Percentiles rank a stretch among this genome's conserved stretches.
Conservation (phyloP, 1,140 invertebrate genomes). For the Halesus radiatus region DNA sequence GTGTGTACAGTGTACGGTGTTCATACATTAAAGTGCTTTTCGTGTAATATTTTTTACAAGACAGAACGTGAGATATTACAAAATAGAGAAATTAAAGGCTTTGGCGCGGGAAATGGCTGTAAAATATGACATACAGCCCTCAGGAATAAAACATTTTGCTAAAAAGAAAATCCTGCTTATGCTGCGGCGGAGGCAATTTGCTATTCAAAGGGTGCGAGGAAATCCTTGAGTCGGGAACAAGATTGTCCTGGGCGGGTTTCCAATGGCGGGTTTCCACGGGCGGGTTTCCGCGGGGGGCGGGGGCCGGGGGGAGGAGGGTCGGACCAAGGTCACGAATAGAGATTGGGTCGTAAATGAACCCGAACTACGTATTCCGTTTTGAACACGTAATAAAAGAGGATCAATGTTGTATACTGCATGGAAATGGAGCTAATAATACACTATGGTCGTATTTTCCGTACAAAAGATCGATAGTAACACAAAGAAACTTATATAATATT, state of each 20-base stretch:
- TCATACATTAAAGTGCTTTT: no score
- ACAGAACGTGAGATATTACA: conserved; percentile 12
- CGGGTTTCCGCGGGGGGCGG: no score
- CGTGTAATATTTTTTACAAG: not conserved
- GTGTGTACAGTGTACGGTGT: no score
- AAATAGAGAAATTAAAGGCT: conserved; percentile 30
- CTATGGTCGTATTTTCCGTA: no score
- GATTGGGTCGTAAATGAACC: not conserved
- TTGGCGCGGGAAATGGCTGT: not conserved
- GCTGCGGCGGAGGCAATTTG: conserved; percentile 3
- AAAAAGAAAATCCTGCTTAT: conserved; percentile 1
- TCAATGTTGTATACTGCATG: no score
- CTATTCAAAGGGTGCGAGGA: not conserved
- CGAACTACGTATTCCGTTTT: no score
- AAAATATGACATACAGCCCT: conserved; percentile 17
- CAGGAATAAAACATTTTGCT: conserved; percentile 12
- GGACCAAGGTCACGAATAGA: not conserved
- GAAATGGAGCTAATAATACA: no score
- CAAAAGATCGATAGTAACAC: no score
- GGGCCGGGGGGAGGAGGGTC: not conserved
- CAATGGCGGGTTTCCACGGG: no score
- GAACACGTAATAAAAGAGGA: no score
- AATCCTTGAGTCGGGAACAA: not conserved
- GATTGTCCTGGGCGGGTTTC: no score
- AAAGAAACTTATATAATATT: no score